phyloP scores from a whole-genome alignment of 2,888 invertebrate genomes.

The Idaea straminata region DNA sequence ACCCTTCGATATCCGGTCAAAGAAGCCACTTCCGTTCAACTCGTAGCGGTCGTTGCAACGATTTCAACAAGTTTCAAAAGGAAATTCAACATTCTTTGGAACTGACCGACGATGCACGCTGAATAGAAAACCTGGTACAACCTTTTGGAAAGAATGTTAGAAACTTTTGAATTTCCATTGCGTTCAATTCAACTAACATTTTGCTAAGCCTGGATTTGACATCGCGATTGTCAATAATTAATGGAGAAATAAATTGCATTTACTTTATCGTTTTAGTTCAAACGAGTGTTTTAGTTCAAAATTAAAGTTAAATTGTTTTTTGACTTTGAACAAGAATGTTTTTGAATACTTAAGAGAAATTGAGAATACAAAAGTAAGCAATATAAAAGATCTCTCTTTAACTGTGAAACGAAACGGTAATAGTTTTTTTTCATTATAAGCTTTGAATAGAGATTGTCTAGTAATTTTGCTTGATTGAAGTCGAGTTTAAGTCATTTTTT shows the following conservation, averaged over 20 bases:
- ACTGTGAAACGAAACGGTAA: neutral
- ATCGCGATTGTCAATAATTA: neutral
- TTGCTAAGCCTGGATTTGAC: neutral
- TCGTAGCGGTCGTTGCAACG: constrained; percentile 22
- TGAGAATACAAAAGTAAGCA: neutral
- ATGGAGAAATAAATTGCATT: constrained; percentile 1
- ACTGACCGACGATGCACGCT: constrained; percentile 19
- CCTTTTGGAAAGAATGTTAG: constrained; percentile 18
- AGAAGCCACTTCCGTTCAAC: constrained; percentile 32
- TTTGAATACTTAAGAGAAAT: neutral
- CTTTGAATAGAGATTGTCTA: neutral
- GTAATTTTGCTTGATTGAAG: neutral
- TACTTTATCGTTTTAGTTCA: neutral
- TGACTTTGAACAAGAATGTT: neutral
- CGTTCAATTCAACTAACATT: neutral
- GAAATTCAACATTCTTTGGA: constrained; percentile 32
- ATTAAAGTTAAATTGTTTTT: neutral
- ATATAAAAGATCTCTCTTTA: neutral
- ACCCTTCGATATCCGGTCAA: constrained; percentile 44
- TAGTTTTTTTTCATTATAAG: neutral
- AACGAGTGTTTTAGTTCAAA: neutral
- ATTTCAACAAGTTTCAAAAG: constrained; percentile 28
- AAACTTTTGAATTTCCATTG: constrained; percentile 18
- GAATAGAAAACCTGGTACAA: constrained; percentile 21
- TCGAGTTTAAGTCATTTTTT: too few relatives aligned